Conservation (phyloP, 2,888 invertebrate species). For the Hydraecia micacea region DNA sequence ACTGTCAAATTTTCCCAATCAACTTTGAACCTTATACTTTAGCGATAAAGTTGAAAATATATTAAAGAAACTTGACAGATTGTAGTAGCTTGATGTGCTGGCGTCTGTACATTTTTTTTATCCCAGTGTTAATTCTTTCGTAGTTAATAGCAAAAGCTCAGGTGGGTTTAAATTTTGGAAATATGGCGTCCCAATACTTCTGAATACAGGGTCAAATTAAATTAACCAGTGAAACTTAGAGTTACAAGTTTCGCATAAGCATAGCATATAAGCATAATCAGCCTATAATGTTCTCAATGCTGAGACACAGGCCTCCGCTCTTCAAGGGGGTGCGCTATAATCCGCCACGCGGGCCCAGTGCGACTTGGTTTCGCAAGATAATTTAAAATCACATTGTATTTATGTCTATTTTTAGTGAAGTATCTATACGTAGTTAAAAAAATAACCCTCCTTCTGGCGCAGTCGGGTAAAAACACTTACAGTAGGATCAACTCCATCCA, state of each 20-base stretch:
- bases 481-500: conserved; percentile 69
- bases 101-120: neutral
- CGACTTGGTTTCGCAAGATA: neutral
- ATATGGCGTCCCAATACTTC: too few relatives aligned
- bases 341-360: too few relatives aligned
- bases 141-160: neutral
- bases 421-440: neutral
- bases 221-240: neutral
- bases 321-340: too few relatives aligned
- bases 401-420: neutral
- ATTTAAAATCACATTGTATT: neutral
- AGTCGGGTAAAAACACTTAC: conserved; percentile 69
- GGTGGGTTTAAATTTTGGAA: neutral
- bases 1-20: too few relatives aligned
- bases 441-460: too few relatives aligned
- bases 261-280: too few relatives aligned
- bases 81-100: too few relatives aligned
- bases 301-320: too few relatives aligned
- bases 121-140: neutral
- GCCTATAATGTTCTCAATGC: too few relatives aligned
- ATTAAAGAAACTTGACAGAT: too few relatives aligned
- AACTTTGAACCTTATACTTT: too few relatives aligned
- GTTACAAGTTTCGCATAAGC: neutral
- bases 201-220: neutral
- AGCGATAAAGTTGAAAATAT: too few relatives aligned